These are phyloP conservation scores for Lepidocyrtoides sp. DNA, from an alignment of 2,888 invertebrate species.

Conservation along the genomic window DNA sequence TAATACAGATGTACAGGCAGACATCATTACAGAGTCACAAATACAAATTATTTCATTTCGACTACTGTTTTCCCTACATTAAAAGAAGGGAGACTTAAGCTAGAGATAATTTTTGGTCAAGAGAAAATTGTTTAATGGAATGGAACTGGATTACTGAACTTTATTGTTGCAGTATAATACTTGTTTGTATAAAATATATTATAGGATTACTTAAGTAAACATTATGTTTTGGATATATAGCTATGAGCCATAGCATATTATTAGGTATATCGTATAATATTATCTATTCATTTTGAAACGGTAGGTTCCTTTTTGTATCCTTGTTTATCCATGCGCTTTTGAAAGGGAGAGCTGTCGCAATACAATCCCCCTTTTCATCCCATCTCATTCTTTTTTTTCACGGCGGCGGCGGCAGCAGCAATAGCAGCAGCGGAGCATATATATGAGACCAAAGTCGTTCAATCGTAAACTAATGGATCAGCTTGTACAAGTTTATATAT, in stretches of 20 bases:
- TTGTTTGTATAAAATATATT: conserved; percentile 47
- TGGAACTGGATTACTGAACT: conserved; percentile 70
- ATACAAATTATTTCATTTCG: background rate
- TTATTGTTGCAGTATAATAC: conserved; percentile 55
- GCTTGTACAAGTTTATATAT: conserved; percentile 36
- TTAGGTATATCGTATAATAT: background rate
- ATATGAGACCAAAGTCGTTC: conserved; percentile 49
- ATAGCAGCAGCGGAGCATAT: conserved; percentile 9
- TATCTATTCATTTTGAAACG: background rate
- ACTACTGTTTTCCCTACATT: background rate
- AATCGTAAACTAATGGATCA: conserved; percentile 57
- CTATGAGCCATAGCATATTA: background rate
- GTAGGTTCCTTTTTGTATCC: conserved; percentile 22
- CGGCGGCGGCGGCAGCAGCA: too few species aligned
- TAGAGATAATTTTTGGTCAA: conserved; percentile 67
- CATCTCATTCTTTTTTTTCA: background rate
- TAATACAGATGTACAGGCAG: background rate
- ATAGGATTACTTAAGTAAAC: conserved; percentile 35
- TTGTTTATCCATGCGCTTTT: conserved; percentile 35
- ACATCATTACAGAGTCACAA: background rate
- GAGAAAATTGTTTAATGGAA: conserved; percentile 75
- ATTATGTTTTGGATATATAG: background rate
- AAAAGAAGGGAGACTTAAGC: background rate
- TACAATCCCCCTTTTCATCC: conserved; percentile 32
- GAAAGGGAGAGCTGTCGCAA: conserved; percentile 37